phyloP scores from a whole-genome alignment of 2,113 vertebrate genomes.

The Sakesphorus luctuosus region DNA sequence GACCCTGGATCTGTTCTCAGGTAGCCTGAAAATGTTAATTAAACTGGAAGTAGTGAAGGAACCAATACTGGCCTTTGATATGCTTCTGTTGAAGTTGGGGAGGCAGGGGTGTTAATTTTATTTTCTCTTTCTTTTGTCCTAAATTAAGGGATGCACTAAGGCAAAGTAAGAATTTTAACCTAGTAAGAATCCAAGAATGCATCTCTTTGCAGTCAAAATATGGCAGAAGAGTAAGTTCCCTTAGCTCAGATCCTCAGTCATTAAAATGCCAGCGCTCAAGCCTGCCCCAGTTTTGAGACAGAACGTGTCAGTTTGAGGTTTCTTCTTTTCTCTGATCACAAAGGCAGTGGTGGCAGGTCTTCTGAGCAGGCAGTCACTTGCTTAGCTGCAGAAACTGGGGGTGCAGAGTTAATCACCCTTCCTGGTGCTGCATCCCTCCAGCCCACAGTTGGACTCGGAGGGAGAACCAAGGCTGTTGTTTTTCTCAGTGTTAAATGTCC shows the following conservation, averaged over 20 bases:
- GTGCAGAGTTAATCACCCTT: fast-evolving
- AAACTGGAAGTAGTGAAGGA: not conserved
- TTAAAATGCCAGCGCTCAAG: not conserved
- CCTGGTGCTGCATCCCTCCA: not conserved
- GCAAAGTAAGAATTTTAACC: not conserved
- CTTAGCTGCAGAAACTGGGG: not conserved
- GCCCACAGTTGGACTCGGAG: fast-evolving
- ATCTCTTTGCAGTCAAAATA: not conserved
- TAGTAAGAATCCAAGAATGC: not conserved
- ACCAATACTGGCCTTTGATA: not conserved
- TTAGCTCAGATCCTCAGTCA: not conserved
- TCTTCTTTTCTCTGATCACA: not conserved
- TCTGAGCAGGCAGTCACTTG: not conserved
- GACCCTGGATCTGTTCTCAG: not conserved
- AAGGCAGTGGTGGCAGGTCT: not conserved
- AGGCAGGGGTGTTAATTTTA: not conserved
- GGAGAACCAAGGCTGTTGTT: not conserved
- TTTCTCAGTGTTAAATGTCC: not conserved
- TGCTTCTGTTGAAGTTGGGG: fast-evolving
- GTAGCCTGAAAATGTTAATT: not conserved
- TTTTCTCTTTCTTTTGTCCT: not conserved
- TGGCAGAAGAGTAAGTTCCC: not conserved
- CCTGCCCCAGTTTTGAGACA: not conserved
- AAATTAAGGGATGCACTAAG: not conserved
- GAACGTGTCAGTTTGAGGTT: not conserved